A percentile compares a stretch with the other conserved stretches of the same genome.
Conservation (phyloP, 2,113 vertebrate genomes). For the Danio rerio region DNA sequence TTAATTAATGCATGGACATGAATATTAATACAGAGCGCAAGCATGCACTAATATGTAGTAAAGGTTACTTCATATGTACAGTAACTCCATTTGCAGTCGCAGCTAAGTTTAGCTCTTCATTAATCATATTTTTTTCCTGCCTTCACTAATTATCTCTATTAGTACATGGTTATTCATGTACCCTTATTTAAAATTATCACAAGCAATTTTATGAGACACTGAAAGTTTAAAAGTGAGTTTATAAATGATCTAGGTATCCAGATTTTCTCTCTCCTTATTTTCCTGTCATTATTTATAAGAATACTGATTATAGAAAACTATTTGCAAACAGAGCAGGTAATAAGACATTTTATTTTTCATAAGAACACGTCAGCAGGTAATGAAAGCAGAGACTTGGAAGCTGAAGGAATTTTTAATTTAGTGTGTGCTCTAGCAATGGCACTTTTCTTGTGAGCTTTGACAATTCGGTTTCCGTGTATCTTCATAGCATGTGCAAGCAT, state of each 20-base stretch:
- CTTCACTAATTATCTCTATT: no score
- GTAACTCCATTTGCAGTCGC: no score
- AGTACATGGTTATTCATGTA: no score
- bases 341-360: conserved; percentile 32
- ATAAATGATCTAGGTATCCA: background rate
- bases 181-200: no score
- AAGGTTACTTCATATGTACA: no score
- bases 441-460: conserved; percentile 38
- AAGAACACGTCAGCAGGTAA: conserved; percentile 11
- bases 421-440: background rate
- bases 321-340: background rate
- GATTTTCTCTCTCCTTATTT: background rate
- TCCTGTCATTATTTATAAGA: background rate
- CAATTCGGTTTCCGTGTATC: conserved; percentile 15
- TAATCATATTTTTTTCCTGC: no score
- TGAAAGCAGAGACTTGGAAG: background rate
- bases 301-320: background rate
- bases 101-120: no score
- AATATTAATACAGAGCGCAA: no score
- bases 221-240: background rate
- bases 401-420: conserved; percentile 7
- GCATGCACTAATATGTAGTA: no score
- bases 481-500: conserved; percentile 25
- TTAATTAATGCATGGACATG: no score
- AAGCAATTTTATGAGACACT: background rate